phyloP scores from a whole-genome alignment of 2,113 vertebrate species.

The Aldabrachelys gigantea region DNA sequence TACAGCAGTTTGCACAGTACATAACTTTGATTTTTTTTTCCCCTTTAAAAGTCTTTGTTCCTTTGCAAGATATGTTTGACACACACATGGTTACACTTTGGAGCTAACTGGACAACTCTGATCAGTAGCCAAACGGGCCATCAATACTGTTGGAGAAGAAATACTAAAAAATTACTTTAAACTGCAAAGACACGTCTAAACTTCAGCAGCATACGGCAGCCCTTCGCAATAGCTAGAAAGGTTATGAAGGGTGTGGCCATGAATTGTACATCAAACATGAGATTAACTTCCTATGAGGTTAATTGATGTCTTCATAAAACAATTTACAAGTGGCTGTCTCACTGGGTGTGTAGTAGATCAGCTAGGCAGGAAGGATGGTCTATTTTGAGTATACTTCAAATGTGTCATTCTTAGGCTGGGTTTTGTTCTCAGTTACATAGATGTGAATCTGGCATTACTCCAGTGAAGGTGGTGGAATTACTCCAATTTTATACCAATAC shows the following conservation, averaged over 20 bases:
- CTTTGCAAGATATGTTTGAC: slow-evolving; percentile 59
- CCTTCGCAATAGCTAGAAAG: background rate
- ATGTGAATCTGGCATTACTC: background rate
- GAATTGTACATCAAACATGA: background rate
- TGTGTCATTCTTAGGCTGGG: background rate
- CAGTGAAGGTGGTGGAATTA: fast-evolving
- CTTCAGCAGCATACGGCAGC: background rate
- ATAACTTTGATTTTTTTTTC: slow-evolving; percentile 52
- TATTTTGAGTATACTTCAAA: background rate
- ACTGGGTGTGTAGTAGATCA: background rate
- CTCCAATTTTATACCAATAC: background rate
- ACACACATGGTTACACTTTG: slow-evolving; percentile 39
- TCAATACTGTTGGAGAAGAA: slow-evolving; percentile 19
- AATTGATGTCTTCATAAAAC: background rate
- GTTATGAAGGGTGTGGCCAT: background rate
- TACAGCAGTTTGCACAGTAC: slow-evolving; percentile 72
- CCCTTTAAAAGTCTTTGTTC: slow-evolving; percentile 68
- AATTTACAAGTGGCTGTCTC: background rate
- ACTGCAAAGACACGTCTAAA: background rate
- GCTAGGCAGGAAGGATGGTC: background rate
- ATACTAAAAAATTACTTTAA: slow-evolving; percentile 32
- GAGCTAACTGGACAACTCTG: slow-evolving; percentile 46
- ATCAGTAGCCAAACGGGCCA: slow-evolving; percentile 16
- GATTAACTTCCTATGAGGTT: background rate
- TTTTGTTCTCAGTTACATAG: background rate